A percentile compares a stretch with the other conserved stretches of the same genome.
Conservation (phyloP, 2,113 vertebrate species). For the Passer domesticus region DNA sequence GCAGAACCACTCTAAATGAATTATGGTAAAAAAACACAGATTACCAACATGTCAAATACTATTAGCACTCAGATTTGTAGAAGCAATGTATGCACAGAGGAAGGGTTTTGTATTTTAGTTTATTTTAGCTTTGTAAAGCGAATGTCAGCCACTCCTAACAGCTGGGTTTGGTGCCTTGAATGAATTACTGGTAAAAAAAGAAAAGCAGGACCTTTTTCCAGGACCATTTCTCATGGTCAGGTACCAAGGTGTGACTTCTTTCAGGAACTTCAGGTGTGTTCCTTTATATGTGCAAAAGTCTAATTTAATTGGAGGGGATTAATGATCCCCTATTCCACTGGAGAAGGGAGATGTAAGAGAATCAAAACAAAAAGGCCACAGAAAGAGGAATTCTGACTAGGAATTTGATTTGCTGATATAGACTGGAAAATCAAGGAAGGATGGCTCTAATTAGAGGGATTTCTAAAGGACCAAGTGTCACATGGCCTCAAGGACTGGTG, state of each 20-base stretch:
- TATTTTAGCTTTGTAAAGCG: slow-evolving; percentile 15
- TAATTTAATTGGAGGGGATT: slow-evolving; percentile 43
- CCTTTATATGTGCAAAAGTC: neutral
- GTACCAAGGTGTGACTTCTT: slow-evolving; percentile 23
- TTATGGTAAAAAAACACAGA: slow-evolving; percentile 59
- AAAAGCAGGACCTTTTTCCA: neutral
- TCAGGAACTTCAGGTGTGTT: slow-evolving; percentile 6
- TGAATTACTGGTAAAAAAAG: slow-evolving; percentile 42
- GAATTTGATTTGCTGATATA: neutral
- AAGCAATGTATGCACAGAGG: slow-evolving; percentile 16
- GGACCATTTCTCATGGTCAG: slow-evolving; percentile 26
- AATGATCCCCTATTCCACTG: neutral
- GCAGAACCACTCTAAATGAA: slow-evolving; percentile 72
- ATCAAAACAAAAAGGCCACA: neutral
- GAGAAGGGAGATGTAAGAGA: slow-evolving; percentile 5
- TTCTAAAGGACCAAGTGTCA: neutral
- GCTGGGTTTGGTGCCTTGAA: slow-evolving; percentile 51
- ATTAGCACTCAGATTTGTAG: slow-evolving; percentile 63
- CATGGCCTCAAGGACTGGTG: neutral
- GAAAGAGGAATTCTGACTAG: neutral
- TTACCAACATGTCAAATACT: slow-evolving; percentile 73
- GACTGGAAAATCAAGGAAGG: neutral
- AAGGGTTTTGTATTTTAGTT: slow-evolving; percentile 12
- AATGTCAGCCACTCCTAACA: slow-evolving; percentile 15
- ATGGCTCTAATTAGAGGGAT: neutral